Evolutionary conservation across 2,113 vertebrate species (phyloP), one percentile per base, ranked within the genome.

Genomic region (Dicerorhinus sumatrensis): DNA sequence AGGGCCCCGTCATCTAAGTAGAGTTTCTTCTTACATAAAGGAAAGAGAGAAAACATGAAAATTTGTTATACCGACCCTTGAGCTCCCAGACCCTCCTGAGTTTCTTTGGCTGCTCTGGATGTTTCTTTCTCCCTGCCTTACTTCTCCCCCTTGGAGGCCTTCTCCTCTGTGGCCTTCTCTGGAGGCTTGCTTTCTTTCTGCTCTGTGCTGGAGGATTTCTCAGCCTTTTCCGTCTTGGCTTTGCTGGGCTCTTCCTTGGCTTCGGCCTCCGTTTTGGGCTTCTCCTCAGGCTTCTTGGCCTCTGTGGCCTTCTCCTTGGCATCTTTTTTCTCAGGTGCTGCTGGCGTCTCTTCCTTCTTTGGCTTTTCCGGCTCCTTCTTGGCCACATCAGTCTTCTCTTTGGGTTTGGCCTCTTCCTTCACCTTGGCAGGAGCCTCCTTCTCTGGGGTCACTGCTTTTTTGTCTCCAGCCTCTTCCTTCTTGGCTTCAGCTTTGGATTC

Each of bases 141-240:
- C 94, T 98, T 98, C 91, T 98, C 93, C 17, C 88, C 99, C 98
- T 99, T 99, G 98, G 99, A 96, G 33, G 97, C 86, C 96, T 99
- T 99, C 83, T 99, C 99, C 23, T 96, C 98, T 1, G 65, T 4
- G 3, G 67, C 92, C 92, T 96, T 98, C 95, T 99, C 99, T 16
- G 97, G 25, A 17, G 96, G 77, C 75, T 98, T 99, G 93, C 97
- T 98, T 9, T 99, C 99, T 97, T 99, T 99, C 42, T 98, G 94
- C 56, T 99, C 99, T 4, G 99, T 99, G 97, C 98, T 97, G 39
- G 99, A 99, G 27, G 99, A 99, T 87, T 99, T 99, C 92, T 99
- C 99, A 3, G 82, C 98, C 95, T 99, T 99, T 79, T 99, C 99
- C 0, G 63, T 81, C 12, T 99, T 98, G 10, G 80, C 94, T 0